Conservation (phyloP, 2,797 vertebrate species). For the Serranus cabrilla region DNA sequence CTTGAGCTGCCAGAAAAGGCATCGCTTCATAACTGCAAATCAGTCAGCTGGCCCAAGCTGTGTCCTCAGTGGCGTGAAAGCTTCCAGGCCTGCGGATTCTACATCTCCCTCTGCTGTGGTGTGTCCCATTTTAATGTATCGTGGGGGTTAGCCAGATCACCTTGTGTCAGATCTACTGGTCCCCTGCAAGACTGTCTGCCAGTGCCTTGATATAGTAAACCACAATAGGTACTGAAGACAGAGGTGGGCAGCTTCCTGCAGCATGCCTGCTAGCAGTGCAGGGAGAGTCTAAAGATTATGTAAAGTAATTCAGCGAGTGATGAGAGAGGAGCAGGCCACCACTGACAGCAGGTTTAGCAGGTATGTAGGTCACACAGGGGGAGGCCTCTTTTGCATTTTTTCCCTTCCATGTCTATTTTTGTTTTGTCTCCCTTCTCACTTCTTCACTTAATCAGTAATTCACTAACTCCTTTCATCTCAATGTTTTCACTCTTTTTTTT, state of each 20-base stretch:
- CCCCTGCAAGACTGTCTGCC: slow-evolving; percentile 36
- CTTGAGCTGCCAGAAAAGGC: slow-evolving; percentile 55
- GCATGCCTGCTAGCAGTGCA: slow-evolving; percentile 44
- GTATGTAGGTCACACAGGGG: slow-evolving; percentile 85
- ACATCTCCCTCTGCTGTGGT: slow-evolving; percentile 11
- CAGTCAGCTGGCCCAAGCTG: slow-evolving; percentile 12
- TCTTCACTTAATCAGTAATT: slow-evolving; percentile 79
- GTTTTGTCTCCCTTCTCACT: slow-evolving; percentile 74
- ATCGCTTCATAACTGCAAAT: slow-evolving; percentile 62
- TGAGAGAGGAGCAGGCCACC: slow-evolving; percentile 79
- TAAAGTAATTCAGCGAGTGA: slow-evolving; percentile 84
- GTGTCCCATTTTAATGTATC: slow-evolving; percentile 51
- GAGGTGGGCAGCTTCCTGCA: slow-evolving; percentile 55
- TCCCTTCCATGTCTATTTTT: slow-evolving; percentile 78
- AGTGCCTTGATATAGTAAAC: slow-evolving; percentile 53
- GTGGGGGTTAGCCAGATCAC: slow-evolving; percentile 36
- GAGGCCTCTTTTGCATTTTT: slow-evolving; percentile 79
- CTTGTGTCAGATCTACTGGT: slow-evolving; percentile 42
- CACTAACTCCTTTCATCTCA: slow-evolving; percentile 71
- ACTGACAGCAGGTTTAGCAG: slow-evolving; percentile 84
- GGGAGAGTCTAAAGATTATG: slow-evolving; percentile 82
- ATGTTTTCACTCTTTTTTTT: slow-evolving; percentile 36
- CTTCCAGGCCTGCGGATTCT: slow-evolving; percentile 13
- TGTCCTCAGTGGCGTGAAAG: slow-evolving; percentile 13
- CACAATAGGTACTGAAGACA: slow-evolving; percentile 66